Base-by-base conservation (phyloP, 2,113 vertebrate genomes). In the Chaetorhynchus papuensis region DNA sequence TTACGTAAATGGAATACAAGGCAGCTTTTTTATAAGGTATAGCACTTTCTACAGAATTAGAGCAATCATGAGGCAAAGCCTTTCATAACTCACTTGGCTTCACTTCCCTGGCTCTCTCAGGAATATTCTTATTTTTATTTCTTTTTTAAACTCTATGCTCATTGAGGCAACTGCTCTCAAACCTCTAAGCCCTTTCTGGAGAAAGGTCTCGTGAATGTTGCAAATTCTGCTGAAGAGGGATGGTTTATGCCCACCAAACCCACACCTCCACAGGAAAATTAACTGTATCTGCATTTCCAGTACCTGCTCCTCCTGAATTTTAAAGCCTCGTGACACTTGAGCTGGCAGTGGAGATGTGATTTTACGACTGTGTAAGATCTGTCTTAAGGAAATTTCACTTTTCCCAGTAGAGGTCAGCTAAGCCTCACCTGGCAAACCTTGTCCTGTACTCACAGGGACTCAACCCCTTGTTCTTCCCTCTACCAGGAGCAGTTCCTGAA, bases 31-130 rank as follows among this genome's bases (percentile, higher is more conserved):
- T 68, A 75, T 83, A 80, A 79, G 65, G 71, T 72, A 76, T 45
- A 85, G 39, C 61, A 89, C 81, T 94, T 95, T 56, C 77, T 87
- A 70, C 61, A 92, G 84, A 96, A 96, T 94, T 76, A 94, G 72
- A 88, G 82, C 85, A 93, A 88, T 91, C 89, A 77, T 12, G 31
- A 90, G 72, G 57, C 66, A 68, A 89, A 77, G 47, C 82, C 87
- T 95, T 94, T 94, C 79, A 83, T 42, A 96, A 94, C 49, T 88
- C 87, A 44, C 72, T 96, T 86, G 91, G 79, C 72, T 96, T 93
- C 63, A 37, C 75, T 75, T 94, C 63, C 72, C 52, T 45, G 37
- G 22, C 33, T 56, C 66, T 88, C 60, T 68, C 45, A 79, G 71
- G 37, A 42, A 52, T 83, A 61, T 65, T 63, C 35, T 71, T 90